Percentiles rank a stretch among this genome's conserved stretches.
These are phyloP conservation scores for Reinhardtius hippoglossoides DNA, from an alignment of 2,113 vertebrate species.

Conservation along the genomic window DNA sequence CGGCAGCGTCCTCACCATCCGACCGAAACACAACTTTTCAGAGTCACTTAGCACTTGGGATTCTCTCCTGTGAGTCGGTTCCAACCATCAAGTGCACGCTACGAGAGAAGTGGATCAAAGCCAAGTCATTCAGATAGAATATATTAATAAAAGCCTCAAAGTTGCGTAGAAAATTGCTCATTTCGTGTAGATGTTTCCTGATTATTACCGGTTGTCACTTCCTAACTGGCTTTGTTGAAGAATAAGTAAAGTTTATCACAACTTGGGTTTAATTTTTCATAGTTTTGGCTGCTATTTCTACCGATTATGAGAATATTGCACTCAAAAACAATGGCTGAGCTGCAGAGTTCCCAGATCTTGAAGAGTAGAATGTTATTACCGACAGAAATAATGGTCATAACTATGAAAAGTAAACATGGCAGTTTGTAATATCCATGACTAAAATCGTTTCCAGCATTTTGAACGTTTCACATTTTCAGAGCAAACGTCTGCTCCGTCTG, in stretches of 20 bases:
- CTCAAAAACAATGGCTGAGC: not conserved
- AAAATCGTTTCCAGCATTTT: constrained; percentile 58
- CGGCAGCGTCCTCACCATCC: not conserved
- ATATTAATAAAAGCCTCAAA: not conserved
- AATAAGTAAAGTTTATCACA: not conserved
- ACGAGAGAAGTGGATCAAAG: too few relatives aligned
- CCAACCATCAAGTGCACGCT: too few relatives aligned
- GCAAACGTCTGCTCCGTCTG: not conserved
- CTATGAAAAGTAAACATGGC: not conserved
- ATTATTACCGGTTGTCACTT: not conserved
- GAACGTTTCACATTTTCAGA: constrained; percentile 62
- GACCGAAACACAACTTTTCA: too few relatives aligned
- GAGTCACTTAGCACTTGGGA: not conserved
- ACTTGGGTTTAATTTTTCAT: not conserved
- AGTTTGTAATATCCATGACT: not conserved
- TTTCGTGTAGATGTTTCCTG: not conserved
- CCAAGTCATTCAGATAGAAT: not conserved
- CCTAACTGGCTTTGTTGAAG: not conserved
- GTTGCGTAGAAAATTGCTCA: not conserved
- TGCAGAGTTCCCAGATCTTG: not conserved
- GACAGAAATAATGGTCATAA: not conserved
- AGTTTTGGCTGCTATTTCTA: not conserved
- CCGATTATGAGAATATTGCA: not conserved
- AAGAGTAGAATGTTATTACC: not conserved
- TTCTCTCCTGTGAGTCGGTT: not conserved